Percentiles rank a stretch among this genome's conserved stretches.
Evolutionary conservation across 2,888 invertebrate genomes (phyloP).

Genomic region (Sphecodes monilicornis): DNA sequence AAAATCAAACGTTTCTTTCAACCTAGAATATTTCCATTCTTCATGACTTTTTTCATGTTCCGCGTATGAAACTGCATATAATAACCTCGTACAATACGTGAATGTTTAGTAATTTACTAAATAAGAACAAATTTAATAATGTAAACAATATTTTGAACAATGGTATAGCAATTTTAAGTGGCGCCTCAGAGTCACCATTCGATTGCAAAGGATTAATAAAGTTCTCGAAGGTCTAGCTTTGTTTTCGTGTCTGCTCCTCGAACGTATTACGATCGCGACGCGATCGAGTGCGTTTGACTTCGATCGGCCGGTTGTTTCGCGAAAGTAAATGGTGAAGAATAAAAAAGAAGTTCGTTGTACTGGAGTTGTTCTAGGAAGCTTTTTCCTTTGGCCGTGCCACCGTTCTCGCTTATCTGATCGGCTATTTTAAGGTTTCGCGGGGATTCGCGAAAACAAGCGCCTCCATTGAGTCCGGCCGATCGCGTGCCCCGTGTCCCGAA

Average conservation of each 20-base stretch:
- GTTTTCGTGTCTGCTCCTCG: not conserved
- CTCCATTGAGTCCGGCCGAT: not conserved
- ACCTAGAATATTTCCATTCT: too few relatives aligned
- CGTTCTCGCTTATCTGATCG: not conserved
- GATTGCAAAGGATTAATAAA: too few relatives aligned
- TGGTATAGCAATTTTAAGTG: too few relatives aligned
- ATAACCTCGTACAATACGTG: too few relatives aligned
- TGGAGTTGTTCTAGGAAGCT: not conserved
- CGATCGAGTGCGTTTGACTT: not conserved
- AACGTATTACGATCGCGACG: not conserved
- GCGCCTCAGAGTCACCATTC: too few relatives aligned
- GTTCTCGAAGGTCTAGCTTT: too few relatives aligned
- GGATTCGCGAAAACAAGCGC: slow-evolving; percentile 5
- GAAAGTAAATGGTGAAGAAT: not conserved
- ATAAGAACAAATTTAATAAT: too few relatives aligned
- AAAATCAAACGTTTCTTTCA: too few relatives aligned
- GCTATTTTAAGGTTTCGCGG: slow-evolving; percentile 16
- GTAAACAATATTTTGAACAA: too few relatives aligned
- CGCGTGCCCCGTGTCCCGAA: not conserved
- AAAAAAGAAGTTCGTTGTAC: not conserved
- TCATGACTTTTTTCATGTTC: too few relatives aligned
- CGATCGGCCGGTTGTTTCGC: not conserved
- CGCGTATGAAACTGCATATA: too few relatives aligned
- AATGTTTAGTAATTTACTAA: too few relatives aligned
- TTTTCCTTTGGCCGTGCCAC: not conserved